Evolutionary conservation across 2,888 invertebrate genomes (phyloP), one percentile per base, ranked within the genome.

Genomic region (Drosophila birchii): DNA sequence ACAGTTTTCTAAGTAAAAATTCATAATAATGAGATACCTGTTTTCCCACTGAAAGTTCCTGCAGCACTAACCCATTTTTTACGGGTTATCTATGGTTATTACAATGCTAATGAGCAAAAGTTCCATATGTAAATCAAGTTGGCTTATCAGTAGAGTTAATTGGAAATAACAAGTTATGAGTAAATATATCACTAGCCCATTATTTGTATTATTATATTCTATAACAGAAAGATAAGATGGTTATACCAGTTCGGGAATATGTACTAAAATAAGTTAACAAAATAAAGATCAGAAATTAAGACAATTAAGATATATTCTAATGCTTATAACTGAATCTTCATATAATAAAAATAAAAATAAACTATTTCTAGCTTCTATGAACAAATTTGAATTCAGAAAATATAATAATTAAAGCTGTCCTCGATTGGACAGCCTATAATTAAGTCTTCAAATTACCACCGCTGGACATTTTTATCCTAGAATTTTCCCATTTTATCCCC

Each of bases 61-160:
- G n/a, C 18, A 0, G 2, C 12, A 51, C 60, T 60, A 26, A 43
- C 18, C 6, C n/a, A 7, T 51, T 51, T 43, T 36, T 9, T 3
- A 20, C 1, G 11, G n/a, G 32, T 14, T 32, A n/a, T 26, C 23
- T 45, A 3, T 56, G 16, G n/a, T 14, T 14, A 7, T 8, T 29
- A 38, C 3, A 7, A 34, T 3, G 23, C 6, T 58, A 39, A 57
- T 58, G 34, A 18, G 45, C 23, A 5, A 12, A 3, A 44, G 5
- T 1, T 20, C 23, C 23, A 23, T 12, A 26, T 3, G 7, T 38
- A 23, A 14, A 36, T 38, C 9, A 29, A 1, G 20, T 1, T 32
- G 12, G n/a, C 23, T 59, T 63, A 64, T 60, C 63, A 26, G 20
- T 32, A 29, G 16, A 29, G 8, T 20, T 54, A n/a, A 54, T 41